Percentiles rank a stretch among this genome's conserved stretches.
phyloP scores from a whole-genome alignment of 2,888 invertebrate genomes.

The Caenorhabditis sp. region DNA sequence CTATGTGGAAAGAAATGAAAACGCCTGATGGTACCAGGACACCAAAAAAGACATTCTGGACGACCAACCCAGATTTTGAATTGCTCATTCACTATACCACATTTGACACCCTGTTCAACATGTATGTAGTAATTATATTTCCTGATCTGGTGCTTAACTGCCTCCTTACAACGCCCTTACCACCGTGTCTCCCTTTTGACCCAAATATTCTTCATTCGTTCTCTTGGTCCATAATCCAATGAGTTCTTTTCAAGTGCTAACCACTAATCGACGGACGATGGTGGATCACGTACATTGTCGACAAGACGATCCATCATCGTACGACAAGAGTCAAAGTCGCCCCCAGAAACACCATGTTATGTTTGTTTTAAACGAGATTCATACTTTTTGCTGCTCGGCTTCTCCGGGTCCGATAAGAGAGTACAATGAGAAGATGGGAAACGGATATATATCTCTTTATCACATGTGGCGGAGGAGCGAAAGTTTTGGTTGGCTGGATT shows the following conservation, averaged over 20 bases:
- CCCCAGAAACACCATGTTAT: slow-evolving; percentile 23
- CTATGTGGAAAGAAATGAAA: too few species aligned
- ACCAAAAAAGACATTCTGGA: neutral
- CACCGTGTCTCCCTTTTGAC: neutral
- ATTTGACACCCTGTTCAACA: slow-evolving; percentile 33
- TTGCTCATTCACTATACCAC: slow-evolving; percentile 1
- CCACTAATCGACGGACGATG: slow-evolving; percentile 57
- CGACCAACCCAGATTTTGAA: slow-evolving; percentile 2
- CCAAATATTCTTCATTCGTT: neutral
- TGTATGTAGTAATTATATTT: slow-evolving; percentile 10
- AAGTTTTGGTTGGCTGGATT: slow-evolving; percentile 21
- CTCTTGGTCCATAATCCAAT: slow-evolving; percentile 28
- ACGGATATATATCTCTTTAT: slow-evolving; percentile 43
- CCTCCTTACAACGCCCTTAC: neutral
- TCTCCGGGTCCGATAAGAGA: slow-evolving; percentile 51
- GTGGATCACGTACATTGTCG: slow-evolving; percentile 23
- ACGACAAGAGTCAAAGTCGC: slow-evolving; percentile 35
- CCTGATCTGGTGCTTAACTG: slow-evolving; percentile 12
- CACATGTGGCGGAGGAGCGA: slow-evolving; percentile 30
- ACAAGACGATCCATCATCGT: slow-evolving; percentile 54
- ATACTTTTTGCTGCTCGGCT: slow-evolving; percentile 34
- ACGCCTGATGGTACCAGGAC: too few species aligned
- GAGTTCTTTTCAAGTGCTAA: slow-evolving; percentile 43
- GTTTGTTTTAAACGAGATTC: slow-evolving; percentile 62
- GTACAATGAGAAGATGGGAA: slow-evolving; percentile 39